phyloP scores from a whole-genome alignment of 2,797 vertebrate species.

The Catostomus latipinnis region DNA sequence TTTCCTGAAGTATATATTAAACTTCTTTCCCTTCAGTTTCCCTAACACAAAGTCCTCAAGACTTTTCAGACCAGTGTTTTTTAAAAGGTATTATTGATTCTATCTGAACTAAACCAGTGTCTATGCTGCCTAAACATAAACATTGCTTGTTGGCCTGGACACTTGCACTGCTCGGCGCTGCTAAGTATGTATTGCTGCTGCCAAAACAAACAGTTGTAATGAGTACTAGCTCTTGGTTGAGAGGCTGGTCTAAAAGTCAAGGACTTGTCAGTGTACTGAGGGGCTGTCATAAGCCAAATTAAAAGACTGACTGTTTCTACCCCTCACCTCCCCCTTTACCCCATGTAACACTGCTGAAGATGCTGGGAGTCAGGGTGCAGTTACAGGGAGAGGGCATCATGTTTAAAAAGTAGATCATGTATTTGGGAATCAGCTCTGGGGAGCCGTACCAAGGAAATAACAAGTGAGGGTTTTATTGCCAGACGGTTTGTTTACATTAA shows the following conservation, averaged over 20 bases:
- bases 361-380: conserved; percentile 38
- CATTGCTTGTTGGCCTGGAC: conserved; percentile 59
- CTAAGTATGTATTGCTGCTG: conserved; percentile 76
- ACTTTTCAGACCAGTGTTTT: conserved; percentile 46
- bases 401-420: conserved; percentile 65
- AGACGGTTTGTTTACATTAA: conserved; percentile 61
- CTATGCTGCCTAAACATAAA: conserved; percentile 61
- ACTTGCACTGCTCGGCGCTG: conserved; percentile 58
- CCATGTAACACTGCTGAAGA: conserved; percentile 54
- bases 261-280: conserved; percentile 70
- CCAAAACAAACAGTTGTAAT: conserved; percentile 84
- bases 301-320: conserved; percentile 77
- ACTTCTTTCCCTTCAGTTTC: conserved; percentile 55
- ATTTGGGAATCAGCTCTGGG: conserved; percentile 60
- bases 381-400: conserved; percentile 20
- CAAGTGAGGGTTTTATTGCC: conserved; percentile 66
- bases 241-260: conserved; percentile 56
- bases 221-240: conserved; percentile 80
- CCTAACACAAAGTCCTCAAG: conserved; percentile 59
- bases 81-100: conserved; percentile 70
- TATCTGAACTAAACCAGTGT: conserved; percentile 72
- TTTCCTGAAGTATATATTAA: conserved; percentile 68
- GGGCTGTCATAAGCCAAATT: conserved; percentile 73
- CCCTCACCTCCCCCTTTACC: conserved; percentile 49
- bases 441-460: conserved; percentile 62